A percentile compares a stretch with the other conserved stretches of the same genome.
Evolutionary conservation across 2,888 invertebrate species (phyloP).

Genomic region (Melanotus villosus): DNA sequence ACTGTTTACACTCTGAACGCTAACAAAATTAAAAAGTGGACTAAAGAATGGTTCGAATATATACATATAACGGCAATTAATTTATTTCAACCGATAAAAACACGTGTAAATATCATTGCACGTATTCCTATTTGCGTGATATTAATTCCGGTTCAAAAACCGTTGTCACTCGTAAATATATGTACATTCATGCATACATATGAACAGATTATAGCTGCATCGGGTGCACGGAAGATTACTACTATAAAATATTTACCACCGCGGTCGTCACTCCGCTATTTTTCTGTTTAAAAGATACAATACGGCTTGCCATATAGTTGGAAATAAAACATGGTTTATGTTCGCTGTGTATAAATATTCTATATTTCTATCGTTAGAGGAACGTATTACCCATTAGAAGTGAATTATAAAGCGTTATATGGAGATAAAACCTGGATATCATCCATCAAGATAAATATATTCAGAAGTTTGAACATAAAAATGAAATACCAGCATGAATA

Average conservation of each 20-base stretch:
- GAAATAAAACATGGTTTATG: background rate
- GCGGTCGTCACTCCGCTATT: background rate
- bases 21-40: too few relatives aligned
- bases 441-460: slow-evolving; percentile 33
- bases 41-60: too few relatives aligned
- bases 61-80: too few relatives aligned
- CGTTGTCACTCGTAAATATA: too few relatives aligned
- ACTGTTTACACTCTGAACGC: too few relatives aligned
- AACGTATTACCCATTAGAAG: slow-evolving; percentile 23
- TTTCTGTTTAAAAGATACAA: background rate
- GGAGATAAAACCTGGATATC: slow-evolving; percentile 29
- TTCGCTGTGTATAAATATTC: slow-evolving; percentile 21
- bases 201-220: too few relatives aligned
- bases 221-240: background rate
- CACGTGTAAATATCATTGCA: too few relatives aligned
- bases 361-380: slow-evolving; percentile 11
- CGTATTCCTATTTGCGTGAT: too few relatives aligned
- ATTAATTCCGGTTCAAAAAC: too few relatives aligned
- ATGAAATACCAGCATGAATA: slow-evolving; percentile 31
- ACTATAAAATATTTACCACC: background rate
- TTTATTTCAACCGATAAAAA: too few relatives aligned
- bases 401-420: slow-evolving; percentile 33
- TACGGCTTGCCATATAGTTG: background rate
- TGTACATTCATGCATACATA: too few relatives aligned
- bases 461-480: slow-evolving; percentile 33